Evolutionary conservation across 2,113 vertebrate genomes (phyloP), one percentile per base, ranked within the genome.

Genomic region (Ctenodactylus gundi): DNA sequence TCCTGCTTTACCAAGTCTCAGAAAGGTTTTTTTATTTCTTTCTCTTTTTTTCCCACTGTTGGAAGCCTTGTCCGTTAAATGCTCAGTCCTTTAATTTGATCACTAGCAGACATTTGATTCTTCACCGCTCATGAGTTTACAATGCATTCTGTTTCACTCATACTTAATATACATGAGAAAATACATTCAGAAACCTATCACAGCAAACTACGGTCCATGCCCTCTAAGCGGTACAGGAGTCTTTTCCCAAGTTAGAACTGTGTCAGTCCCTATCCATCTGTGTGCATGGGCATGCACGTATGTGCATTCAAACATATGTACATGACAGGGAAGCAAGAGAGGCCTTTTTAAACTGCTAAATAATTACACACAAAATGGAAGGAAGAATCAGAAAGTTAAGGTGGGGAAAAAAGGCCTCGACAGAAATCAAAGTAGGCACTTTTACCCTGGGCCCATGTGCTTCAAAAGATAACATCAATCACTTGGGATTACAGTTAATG

Each of bases 281-380:
- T 65, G 21, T 29, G 3, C 62, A 15, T 64, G 9, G 53, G 2
- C 6, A 9, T 27, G 13, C 39, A 31, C 12, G 18, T 13, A 21
- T 12, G 3, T 18, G 46, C 51, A 31, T 64, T 57, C n/a, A 58
- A n/a, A 29, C 53, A 31, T 41, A 36, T 20, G 20, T 14, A 25
- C 29, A 64, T 1, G 11, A 68, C 7, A 39, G 7, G 8, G 27
- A 65, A 25, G 14, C 23, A 44, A 49, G 12, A 41, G 1, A 82
- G 53, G n/a, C 11, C 31, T 88, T 36, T 53, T 68, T 49, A 91
- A 93, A 84, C 34, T 91, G 27, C 87, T 31, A 87, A 64, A 85
- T 53, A 29, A 94, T 27, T 51, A 92, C 51, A 88, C 36, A 87
- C 73, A 25, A 90, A 93, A 93, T 58, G 23, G 13, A 83, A 85